These are phyloP conservation scores for Phyllotreta striolata DNA, from an alignment of 2,888 invertebrate species.

Conservation along the genomic window DNA sequence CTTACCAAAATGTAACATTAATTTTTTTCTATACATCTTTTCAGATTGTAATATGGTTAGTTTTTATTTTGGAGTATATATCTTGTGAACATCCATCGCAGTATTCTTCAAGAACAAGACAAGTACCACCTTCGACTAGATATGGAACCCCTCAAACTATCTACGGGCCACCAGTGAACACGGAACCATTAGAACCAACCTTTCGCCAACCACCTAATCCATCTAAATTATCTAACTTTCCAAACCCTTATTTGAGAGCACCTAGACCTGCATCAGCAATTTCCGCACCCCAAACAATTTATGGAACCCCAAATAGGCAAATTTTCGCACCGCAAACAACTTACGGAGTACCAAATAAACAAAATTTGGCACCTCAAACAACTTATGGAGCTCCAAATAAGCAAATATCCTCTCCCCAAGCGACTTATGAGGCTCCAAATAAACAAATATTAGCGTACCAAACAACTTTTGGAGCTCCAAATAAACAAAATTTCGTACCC, in stretches of 20 bases:
- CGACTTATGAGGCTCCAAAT: conserved; percentile 18
- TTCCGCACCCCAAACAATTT: conserved; percentile 28
- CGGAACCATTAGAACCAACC: conserved; percentile 21
- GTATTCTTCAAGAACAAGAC: conserved; percentile 34
- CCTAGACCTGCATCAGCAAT: conserved; percentile 14
- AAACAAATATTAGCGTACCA: conserved; percentile 6
- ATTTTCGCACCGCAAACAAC: conserved; percentile 1
- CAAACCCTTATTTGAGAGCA: neutral
- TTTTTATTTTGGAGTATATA: conserved; percentile 23
- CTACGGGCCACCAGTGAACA: conserved; percentile 25
- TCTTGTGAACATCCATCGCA: conserved; percentile 44
- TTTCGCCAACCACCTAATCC: conserved; percentile 1
- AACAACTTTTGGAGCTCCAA: conserved; percentile 11
- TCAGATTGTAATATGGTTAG: conserved; percentile 35
- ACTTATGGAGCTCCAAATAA: conserved; percentile 32
- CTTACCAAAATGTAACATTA: too few relatives aligned
- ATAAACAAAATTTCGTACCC: neutral
- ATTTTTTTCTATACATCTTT: conserved; percentile 22
- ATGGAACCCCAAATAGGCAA: conserved; percentile 25
- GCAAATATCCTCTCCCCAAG: conserved; percentile 3
- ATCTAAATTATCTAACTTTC: neutral
- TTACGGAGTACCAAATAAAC: conserved; percentile 19
- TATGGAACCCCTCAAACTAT: conserved; percentile 26
- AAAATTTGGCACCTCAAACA: conserved; percentile 26
- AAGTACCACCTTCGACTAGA: conserved; percentile 21